Base-by-base conservation (phyloP, 2,888 invertebrate species). In the Folsomia candida region DNA sequence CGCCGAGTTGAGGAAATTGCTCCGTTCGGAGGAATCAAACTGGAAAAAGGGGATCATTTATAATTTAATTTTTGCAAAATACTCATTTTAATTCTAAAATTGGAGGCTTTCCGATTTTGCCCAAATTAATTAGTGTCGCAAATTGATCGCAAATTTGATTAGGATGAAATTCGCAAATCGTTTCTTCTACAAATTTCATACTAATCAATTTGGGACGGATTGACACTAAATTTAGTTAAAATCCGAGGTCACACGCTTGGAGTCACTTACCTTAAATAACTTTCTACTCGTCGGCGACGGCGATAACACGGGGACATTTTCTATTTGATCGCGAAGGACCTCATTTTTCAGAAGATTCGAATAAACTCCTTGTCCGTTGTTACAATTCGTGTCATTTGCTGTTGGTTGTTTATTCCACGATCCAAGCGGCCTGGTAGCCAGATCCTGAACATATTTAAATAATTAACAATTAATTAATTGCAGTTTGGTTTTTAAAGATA, bases 331-430 rank as follows among this genome's bases (percentile, higher is more conserved):
- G 11, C 94, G 94, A 1, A 99, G 87, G 51, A 99, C 86, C 85
- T 99, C 99, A 85, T 99, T 99, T 81, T 95, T 91, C 60, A 98
- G 85, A 28, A 99, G 87, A 82, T 96, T 96, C 79, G 92, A 91
- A 83, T 98, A 97, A 1, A 97, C 96, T 68, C 94, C 73, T 18
- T 78, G 88, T 77, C 92, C 93, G 84, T 97, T 97, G 76, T 95
- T 89, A 63, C 90, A 89, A 14, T 88, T 88, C 79, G 87, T 87
- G 22, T 87, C 87, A 54, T 87, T 86, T 76, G 89, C 88, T 61
- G 89, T 87, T 27, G 76, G 63, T 64, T 76, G 75, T n/a, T n/a
- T n/a, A 61, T 79, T 79, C 63, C 74, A 77, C 9, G 78, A 77
- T 11, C 73, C 70, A 26, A 74, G 47, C 6, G 77, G 72, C 51